Percentiles rank a stretch among this genome's conserved stretches.
Conservation (phyloP, 2,113 vertebrate species). For the Ptychochromis oligacanthus region DNA sequence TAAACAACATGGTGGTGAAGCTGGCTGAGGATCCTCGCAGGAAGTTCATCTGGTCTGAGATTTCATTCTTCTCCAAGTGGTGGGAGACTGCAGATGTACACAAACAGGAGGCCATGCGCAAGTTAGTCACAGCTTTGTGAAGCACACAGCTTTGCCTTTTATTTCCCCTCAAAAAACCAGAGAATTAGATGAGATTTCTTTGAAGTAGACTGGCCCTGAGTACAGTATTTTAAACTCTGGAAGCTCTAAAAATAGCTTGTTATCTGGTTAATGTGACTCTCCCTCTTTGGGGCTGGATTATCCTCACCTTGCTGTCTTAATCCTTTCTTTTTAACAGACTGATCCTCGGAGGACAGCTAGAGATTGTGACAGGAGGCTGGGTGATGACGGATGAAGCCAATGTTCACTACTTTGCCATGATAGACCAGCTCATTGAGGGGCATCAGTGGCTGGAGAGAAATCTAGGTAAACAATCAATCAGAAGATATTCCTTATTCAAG, state of each 20-base stretch:
- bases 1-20: conserved; percentile 97
- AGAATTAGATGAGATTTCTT: not conserved
- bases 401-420: conserved; percentile 95
- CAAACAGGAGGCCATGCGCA: conserved; percentile 89
- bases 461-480: conserved; percentile 80
- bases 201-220: not conserved
- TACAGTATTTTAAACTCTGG: conserved; percentile 6
- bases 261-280: conserved; percentile 47
- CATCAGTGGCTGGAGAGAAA: conserved; percentile 98
- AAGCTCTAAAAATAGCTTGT: conserved; percentile 62
- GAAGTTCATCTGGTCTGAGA: conserved; percentile 98
- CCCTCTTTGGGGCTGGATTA: conserved; percentile 50
- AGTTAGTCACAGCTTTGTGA: conserved; percentile 76
- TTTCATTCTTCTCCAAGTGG: conserved; percentile 97
- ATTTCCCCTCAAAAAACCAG: not conserved
- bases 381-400: conserved; percentile 98
- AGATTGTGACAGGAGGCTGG: conserved; percentile 97
- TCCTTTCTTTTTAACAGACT: conserved; percentile 70
- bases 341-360: conserved; percentile 88
- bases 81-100: conserved; percentile 91
- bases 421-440: conserved; percentile 97
- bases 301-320: conserved; percentile 60
- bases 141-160: not conserved
- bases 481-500: not conserved
- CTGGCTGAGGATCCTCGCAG: conserved; percentile 92